Evolutionary conservation across 1,140 invertebrate species (phyloP), one percentile per base, ranked within the genome.

Genomic region (Formica exsecta): DNA sequence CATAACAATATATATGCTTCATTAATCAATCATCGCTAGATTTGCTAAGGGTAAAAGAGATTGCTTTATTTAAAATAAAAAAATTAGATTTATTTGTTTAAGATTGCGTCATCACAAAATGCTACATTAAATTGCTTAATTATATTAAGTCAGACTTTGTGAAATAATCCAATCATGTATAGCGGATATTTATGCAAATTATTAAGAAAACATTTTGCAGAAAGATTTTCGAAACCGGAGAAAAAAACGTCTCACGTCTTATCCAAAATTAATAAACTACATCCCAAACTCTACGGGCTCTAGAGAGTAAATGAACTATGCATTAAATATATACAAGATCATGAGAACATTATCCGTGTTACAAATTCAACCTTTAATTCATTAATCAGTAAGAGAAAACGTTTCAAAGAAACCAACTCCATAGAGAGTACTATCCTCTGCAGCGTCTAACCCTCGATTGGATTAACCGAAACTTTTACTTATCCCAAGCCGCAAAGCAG

Each of bases 401-500:
- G 64, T 80, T 57, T 29, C 48, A n/a, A 38, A 25, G 48, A 80
- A 80, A 66, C 32, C 16, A 59, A 38, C 36, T 29, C 77, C 36
- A 2, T 6, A 22, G 77, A 59, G 65, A 41, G 65, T 25, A 70
- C 38, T 51, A 41, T 59, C 48, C 36, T 6, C 65, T 22, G 29
- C 13, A 36, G 13, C 54, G n/a, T 66, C 66, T 71, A 44, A 81
- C 51, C 68, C 61, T 77, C 77, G 77, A 80, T 80, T 80, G 77
- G 77, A 80, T 80, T 61, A 83, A 83, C 62, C 79, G 79, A 83
- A 83, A 83, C 79, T 83, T 83, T 73, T 83, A 83, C 68, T 83
- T 83, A 81, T 29, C 9, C 68, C n/a, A 48, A 83, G 54, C 54
- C 68, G 38, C 66, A 83, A 74, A 74, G 68, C 54, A 38, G 25